These are phyloP conservation scores for Polylopha cassiicola DNA, from an alignment of 2,888 invertebrate species.

Conservation along the genomic window DNA sequence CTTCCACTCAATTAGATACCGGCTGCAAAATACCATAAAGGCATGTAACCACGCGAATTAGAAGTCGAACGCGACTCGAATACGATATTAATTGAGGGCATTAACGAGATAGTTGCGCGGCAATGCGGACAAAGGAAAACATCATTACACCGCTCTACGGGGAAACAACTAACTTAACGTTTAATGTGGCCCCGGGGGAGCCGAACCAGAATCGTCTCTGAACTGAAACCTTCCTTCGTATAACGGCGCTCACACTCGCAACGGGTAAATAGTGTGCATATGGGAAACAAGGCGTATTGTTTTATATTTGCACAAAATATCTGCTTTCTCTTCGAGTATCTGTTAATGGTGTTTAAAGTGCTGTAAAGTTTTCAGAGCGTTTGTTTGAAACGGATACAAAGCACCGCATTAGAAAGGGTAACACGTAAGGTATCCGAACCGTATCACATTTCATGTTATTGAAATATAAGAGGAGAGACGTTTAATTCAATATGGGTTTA, in stretches of 20 bases:
- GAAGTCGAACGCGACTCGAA: conserved; percentile 31
- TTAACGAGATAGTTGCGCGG: conserved; percentile 33
- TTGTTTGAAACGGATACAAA: too few relatives aligned
- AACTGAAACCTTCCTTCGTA: conserved; percentile 12
- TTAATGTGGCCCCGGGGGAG: conserved; percentile 30
- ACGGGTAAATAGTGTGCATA: too few relatives aligned
- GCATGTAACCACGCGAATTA: conserved; percentile 27
- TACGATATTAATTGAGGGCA: conserved; percentile 46
- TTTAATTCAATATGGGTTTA: too few relatives aligned
- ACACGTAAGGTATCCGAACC: background rate
- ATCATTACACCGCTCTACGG: conserved; percentile 40
- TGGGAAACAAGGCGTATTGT: too few relatives aligned
- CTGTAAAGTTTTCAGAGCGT: conserved; percentile 1
- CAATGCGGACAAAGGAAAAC: conserved; percentile 42
- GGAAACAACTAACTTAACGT: conserved; percentile 43
- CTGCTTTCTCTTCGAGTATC: conserved; percentile 11
- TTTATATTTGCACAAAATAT: too few relatives aligned
- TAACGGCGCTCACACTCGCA: too few relatives aligned
- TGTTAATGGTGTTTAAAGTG: too few relatives aligned
- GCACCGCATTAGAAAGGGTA: background rate
- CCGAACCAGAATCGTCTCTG: conserved; percentile 22
- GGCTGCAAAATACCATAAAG: conserved; percentile 28
- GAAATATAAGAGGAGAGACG: too few relatives aligned
- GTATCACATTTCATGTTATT: background rate
- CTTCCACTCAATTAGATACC: conserved; percentile 34